Evolutionary conservation across 2,797 vertebrate genomes (phyloP).

Genomic region (Gymnothorax javanicus): DNA sequence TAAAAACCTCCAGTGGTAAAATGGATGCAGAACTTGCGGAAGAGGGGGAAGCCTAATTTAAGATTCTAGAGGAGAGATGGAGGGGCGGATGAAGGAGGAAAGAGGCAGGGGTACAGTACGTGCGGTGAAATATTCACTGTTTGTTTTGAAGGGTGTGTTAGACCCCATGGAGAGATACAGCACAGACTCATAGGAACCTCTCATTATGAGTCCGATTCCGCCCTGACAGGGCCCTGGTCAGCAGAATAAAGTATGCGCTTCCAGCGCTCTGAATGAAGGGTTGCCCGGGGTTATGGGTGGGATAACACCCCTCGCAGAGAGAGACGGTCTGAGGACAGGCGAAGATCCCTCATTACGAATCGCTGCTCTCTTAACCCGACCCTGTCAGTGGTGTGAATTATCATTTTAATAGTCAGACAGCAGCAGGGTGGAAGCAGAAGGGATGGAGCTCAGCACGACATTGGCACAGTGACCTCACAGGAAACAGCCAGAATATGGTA

Average conservation of each 20-base stretch:
- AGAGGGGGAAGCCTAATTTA: background rate
- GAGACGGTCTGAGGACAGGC: background rate
- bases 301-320: background rate
- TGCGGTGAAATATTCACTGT: background rate
- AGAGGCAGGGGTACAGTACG: background rate
- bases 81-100: background rate
- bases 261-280: conserved; percentile 49
- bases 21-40: background rate
- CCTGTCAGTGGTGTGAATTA: conserved; percentile 65
- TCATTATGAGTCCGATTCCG: conserved; percentile 66
- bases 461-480: conserved; percentile 68
- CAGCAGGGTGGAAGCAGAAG: conserved; percentile 35
- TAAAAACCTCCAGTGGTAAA: background rate
- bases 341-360: background rate
- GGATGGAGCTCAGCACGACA: conserved; percentile 48
- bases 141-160: background rate
- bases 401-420: conserved; percentile 71
- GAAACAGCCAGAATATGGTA: conserved; percentile 70
- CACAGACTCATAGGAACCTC: background rate
- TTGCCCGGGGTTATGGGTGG: background rate
- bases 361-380: background rate
- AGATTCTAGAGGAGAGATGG: background rate
- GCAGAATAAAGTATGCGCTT: conserved; percentile 61
- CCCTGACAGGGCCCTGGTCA: conserved; percentile 51
- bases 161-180: background rate